These are phyloP conservation scores for Trigoniulus corallinus DNA, from an alignment of 1,140 invertebrate species.

Conservation along the genomic window DNA sequence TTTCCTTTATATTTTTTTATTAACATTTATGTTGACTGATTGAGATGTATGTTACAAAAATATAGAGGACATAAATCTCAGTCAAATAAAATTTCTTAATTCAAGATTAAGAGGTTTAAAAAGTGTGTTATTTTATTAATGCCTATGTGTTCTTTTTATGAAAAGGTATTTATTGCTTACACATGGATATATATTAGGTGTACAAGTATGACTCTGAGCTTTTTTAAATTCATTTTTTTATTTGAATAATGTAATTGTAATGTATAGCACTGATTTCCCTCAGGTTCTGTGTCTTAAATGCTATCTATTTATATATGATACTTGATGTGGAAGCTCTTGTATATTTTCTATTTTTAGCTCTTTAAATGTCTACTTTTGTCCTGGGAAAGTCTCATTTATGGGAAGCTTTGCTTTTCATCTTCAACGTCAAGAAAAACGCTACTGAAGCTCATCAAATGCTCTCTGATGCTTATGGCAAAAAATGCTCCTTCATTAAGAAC, in stretches of 20 bases:
- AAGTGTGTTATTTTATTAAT: too few relatives aligned
- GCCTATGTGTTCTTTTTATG: too few relatives aligned
- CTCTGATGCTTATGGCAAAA: slow-evolving; percentile 3
- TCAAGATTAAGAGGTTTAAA: too few relatives aligned
- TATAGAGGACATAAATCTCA: too few relatives aligned
- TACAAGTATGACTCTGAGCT: slow-evolving; percentile 3
- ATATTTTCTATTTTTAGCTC: slow-evolving; percentile 4
- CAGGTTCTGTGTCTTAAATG: not conserved
- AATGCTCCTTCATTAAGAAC: not conserved
- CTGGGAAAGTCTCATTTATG: slow-evolving; percentile 3
- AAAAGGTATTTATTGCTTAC: too few relatives aligned
- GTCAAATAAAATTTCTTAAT: too few relatives aligned
- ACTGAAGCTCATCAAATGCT: slow-evolving; percentile 5
- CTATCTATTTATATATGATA: not conserved
- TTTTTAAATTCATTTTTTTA: not conserved
- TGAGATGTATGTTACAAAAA: too few relatives aligned
- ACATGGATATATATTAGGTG: slow-evolving; percentile 3
- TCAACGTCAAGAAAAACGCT: slow-evolving; percentile 2
- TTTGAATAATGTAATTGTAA: not conserved
- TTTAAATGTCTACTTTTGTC: slow-evolving; percentile 3
- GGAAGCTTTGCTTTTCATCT: slow-evolving; percentile 1
- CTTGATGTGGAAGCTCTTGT: not conserved
- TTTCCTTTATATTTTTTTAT: too few relatives aligned
- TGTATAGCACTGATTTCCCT: not conserved
- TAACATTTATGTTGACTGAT: too few relatives aligned